Base-by-base conservation (phyloP, 37 sponge, comb jelly and placozoan species). In the Petrosia ficiformis region DNA sequence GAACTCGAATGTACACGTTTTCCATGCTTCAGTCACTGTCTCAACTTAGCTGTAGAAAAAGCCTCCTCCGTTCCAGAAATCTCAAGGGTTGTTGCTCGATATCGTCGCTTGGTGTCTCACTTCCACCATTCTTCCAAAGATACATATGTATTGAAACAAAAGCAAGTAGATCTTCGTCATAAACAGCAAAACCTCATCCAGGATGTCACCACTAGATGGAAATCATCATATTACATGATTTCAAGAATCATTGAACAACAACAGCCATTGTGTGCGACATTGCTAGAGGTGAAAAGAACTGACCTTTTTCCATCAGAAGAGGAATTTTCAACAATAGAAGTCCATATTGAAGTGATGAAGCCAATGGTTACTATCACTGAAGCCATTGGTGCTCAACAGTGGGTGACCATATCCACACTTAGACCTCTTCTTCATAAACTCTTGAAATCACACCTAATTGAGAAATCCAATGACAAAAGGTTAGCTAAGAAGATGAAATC, bases 321-420 rank as follows among this genome's bases (percentile, higher is more conserved):
- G 21, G 81, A 81, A 36, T 81, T 58, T 24, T 16, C 22, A 21
- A 37, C 48, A 4, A 31, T 73, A 56, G 81, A 81, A 35, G 31
- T 37, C 16, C 3, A 57, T 54, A 32, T 79, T 21, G 43, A 52
- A 11, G 42, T 77, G n/a, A 64, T 77, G 68, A 77, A 77, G 54
- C 78, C 78, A 31, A 34, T 77, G 25, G 60, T 57, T 2, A 40
- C 39, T 6, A 57, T 77, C 22, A 77, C 78, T 32, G 68, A 66
- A 26, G 61, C 59, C 1, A 42, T 77, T 34, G 59, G 61, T 21
- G 80, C 71, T 24, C 43, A 79, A 33, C 14, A 37, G 22, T 79
- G 78, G 70, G 80, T 79, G 44, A 86, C 86, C 30, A 72, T 79
- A 59, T 73, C 80, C 33, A 26, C 76, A 36, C 4, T 71, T 19